Percentiles rank a stretch among this genome's conserved stretches.
Conservation (phyloP, 2,797 vertebrate species). For the Orestias chungarensis region DNA sequence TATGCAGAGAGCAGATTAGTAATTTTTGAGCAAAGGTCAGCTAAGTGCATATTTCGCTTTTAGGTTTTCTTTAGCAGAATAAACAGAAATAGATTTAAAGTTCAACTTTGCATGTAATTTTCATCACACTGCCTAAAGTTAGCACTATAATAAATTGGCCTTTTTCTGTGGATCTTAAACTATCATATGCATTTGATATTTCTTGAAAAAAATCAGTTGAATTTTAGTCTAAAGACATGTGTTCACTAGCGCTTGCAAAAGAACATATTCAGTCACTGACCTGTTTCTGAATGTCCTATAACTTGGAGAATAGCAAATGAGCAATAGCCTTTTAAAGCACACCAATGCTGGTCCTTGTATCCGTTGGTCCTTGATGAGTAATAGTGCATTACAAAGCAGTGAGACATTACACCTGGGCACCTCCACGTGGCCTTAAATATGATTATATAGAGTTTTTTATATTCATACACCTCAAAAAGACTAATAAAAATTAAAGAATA, state of each 20-base stretch:
- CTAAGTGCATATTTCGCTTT: slow-evolving; percentile 33
- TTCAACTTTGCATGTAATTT: slow-evolving; percentile 66
- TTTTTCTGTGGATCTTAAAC: slow-evolving; percentile 34
- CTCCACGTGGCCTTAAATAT: slow-evolving; percentile 14
- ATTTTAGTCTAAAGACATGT: neutral
- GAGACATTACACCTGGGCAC: slow-evolving; percentile 54
- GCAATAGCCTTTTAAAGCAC: slow-evolving; percentile 42
- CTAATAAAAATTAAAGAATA: too few species aligned
- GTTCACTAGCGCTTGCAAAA: slow-evolving; percentile 17
- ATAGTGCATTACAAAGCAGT: slow-evolving; percentile 58
- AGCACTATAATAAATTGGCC: slow-evolving; percentile 63
- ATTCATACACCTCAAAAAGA: too few species aligned
- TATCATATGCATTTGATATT: neutral
- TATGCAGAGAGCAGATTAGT: slow-evolving; percentile 20
- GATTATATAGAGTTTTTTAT: neutral
- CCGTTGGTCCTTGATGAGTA: slow-evolving; percentile 45
- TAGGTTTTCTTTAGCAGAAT: slow-evolving; percentile 45
- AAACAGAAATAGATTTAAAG: slow-evolving; percentile 71
- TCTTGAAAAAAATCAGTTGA: neutral
- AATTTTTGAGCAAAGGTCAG: slow-evolving; percentile 65
- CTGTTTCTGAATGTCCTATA: slow-evolving; percentile 53
- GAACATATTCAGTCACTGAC: slow-evolving; percentile 48
- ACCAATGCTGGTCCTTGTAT: slow-evolving; percentile 33
- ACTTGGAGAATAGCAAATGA: slow-evolving; percentile 42
- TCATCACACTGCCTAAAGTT: slow-evolving; percentile 64